Evolutionary conservation across 2,797 vertebrate genomes (phyloP), one percentile per base, ranked within the genome.

Genomic region (Buphagus erythrorhynchus): DNA sequence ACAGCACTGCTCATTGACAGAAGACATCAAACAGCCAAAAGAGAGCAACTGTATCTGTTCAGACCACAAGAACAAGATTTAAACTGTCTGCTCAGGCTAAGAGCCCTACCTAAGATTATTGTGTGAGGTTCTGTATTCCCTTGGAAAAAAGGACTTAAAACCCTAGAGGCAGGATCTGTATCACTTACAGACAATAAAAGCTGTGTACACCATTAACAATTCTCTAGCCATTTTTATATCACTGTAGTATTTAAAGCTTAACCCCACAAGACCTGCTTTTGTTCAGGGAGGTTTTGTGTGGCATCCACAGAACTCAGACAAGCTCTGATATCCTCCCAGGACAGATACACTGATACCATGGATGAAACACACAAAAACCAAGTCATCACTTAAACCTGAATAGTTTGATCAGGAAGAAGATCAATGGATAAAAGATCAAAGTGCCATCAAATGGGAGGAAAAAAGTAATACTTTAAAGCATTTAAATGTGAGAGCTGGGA

Each of bases 351-450:
- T 31, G 59, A 88, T 36, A 65, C 31, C 48, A 6, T 0, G 43
- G 46, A 76, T 61, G 48, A 87, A 92, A 82, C 29, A 57, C 24
- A 31, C 29, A 46, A 66, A 78, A 72, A 31, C 11, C 19, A 49
- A 83, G 49, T 5, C 66, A 76, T 58, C 63, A 5, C 42, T 43
- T 67, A 14, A 25, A 86, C 68, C 40, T 43, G 40, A 87, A 46
- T 14, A 38, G 49, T 91, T 72, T 72, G 67, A 88, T 88, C 75
- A 74, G 82, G 63, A 95, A 92, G 66, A 51, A 93, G 80, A 94
- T 93, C 76, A 52, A 71, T 26, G 71, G 63, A 90, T 65, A 72
- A 82, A 73, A 94, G 74, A 96, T 83, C 77, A 87, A 87, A 83
- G 72, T 3, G 15, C 22, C 51, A 31, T 26, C 59, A 90, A 84